Percentiles rank a stretch among this genome's conserved stretches.
phyloP scores from a whole-genome alignment of 1,140 invertebrate genomes.

The Bilobella aurantiaca region DNA sequence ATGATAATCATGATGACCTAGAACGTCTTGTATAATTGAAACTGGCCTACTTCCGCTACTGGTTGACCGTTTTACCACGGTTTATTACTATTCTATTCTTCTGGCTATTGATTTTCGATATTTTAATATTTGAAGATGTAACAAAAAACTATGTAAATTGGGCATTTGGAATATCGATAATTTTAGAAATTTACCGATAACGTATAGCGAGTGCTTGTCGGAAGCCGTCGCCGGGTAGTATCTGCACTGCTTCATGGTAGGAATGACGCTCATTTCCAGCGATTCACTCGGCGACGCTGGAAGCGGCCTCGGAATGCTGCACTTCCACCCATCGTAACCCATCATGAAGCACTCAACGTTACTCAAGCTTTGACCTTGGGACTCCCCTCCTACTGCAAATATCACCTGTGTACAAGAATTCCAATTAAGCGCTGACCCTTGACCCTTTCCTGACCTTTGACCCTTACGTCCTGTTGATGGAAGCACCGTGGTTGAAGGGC shows the following conservation, averaged over 20 bases:
- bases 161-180: not conserved
- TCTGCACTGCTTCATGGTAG: conserved; percentile 35
- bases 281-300: conserved; percentile 13
- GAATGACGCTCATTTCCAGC: conserved; percentile 34
- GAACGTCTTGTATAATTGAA: too few relatives aligned
- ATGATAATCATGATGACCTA: too few relatives aligned
- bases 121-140: too few relatives aligned
- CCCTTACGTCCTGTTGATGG: conserved; percentile 31
- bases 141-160: too few relatives aligned
- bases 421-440: not conserved
- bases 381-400: conserved; percentile 37
- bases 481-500: conserved; percentile 22
- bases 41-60: too few relatives aligned
- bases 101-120: too few relatives aligned
- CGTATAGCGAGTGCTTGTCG: conserved; percentile 33
- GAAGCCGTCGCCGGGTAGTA: conserved; percentile 36
- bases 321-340: conserved; percentile 36
- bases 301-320: conserved; percentile 31
- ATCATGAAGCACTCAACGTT: conserved; percentile 38
- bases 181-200: conserved; percentile 29
- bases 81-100: too few relatives aligned
- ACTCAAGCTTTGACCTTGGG: conserved; percentile 34
- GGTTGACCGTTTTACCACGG: too few relatives aligned
- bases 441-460: not conserved
- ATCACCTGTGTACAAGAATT: conserved; percentile 33